Conservation (phyloP, 2,113 vertebrate genomes). For the Paraplagusia blochii region DNA sequence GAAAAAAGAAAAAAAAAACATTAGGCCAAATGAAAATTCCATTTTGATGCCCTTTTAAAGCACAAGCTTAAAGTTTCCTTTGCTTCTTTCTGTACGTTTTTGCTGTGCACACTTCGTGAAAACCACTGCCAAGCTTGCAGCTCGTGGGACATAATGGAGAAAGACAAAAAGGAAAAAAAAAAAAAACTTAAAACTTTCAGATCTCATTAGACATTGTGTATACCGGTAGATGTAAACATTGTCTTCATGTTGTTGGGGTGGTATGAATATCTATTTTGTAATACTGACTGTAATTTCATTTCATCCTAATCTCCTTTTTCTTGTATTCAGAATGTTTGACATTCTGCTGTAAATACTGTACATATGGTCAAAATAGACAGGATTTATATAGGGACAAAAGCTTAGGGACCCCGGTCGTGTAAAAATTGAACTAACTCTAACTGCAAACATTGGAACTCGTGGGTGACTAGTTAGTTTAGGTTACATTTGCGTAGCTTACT, state of each 20-base stretch:
- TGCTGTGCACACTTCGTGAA: slow-evolving; percentile 10
- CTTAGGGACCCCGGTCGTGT: slow-evolving; percentile 56
- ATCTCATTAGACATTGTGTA: slow-evolving; percentile 30
- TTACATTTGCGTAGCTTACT: slow-evolving; percentile 54
- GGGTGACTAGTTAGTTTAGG: slow-evolving; percentile 47
- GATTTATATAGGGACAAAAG: slow-evolving; percentile 61
- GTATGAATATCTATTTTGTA: slow-evolving; percentile 60
- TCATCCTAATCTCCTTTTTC: slow-evolving; percentile 64
- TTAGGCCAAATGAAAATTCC: neutral
- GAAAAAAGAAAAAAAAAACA: slow-evolving; percentile 3
- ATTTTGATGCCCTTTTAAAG: slow-evolving; percentile 43
- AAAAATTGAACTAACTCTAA: slow-evolving; percentile 62
- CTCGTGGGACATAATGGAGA: slow-evolving; percentile 27
- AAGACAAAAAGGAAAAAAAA: slow-evolving; percentile 21
- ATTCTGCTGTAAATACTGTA: slow-evolving; percentile 80
- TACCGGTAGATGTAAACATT: slow-evolving; percentile 51
- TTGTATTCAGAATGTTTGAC: slow-evolving; percentile 69
- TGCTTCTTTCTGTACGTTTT: neutral
- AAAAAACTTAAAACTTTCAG: slow-evolving; percentile 1
- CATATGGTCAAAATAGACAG: slow-evolving; percentile 66
- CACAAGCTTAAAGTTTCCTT: slow-evolving; percentile 52
- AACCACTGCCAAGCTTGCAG: slow-evolving; percentile 56
- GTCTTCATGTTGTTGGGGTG: slow-evolving; percentile 53
- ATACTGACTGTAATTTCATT: slow-evolving; percentile 67
- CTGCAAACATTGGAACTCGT: slow-evolving; percentile 56